Evolutionary conservation across 2,888 invertebrate species (phyloP), one percentile per base, ranked within the genome.

Genomic region (Drosophila niveifrons): DNA sequence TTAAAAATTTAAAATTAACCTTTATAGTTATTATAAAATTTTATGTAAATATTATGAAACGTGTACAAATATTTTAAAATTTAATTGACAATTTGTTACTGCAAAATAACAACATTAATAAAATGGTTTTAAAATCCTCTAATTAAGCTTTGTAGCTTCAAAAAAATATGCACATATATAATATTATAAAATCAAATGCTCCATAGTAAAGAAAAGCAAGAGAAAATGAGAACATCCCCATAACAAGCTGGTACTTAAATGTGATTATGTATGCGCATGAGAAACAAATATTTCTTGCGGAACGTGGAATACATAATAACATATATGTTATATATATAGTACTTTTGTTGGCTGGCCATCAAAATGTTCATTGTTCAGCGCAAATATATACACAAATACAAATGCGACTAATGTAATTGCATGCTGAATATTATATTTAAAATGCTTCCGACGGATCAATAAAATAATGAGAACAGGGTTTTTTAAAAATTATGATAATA

Each of bases 381-480:
- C 28, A 55, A 48, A 48, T 7, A 29, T 8, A 29, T n/a, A n/a
- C 23, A 23, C 23, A 23, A 31, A 15, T 9, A 31, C 3, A 55
- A 18, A 43, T 43, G 41, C 29, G 9, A 31, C 43, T 55, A 55
- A 55, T 55, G 55, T 55, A 55, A 43, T 43, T 55, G 43, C 18
- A 43, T 9, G n/a, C 28, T 43, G 43, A n/a, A 29, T 31, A 55
- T 41, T 31, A 55, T 41, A 29, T 29, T 18, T 39, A 28, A 28
- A 23, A 11, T 31, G 17, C 17, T 13, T 13, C n/a, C n/a, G 6
- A 9, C n/a, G 8, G 13, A 52, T 13, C 11, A 41, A 52, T 34
- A 34, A 1, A 2, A 28, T 7, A 28, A 15, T 18, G 13, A 18
- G 36, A 39, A 3, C 23, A 52, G 23, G 9, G 6, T 18, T n/a